Evolutionary conservation across 2,888 invertebrate genomes (phyloP).

Genomic region (Mesorhabditis sp.): DNA sequence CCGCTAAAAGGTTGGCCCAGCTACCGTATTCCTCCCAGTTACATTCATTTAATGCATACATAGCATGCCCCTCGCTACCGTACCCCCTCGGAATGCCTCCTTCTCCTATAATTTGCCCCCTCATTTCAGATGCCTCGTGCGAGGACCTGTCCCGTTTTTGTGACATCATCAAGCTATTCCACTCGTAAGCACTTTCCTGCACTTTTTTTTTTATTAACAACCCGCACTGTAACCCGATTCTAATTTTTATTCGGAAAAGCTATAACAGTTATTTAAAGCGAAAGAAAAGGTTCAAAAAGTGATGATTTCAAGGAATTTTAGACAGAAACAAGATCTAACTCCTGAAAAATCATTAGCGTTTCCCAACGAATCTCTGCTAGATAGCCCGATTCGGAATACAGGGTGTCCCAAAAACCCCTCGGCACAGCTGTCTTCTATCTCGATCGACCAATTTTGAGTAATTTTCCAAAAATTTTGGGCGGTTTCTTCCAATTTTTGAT

Average conservation of each 20-base stretch:
- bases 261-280: slow-evolving; percentile 11
- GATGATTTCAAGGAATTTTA: not conserved
- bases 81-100: slow-evolving; percentile 1
- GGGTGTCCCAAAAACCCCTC: too few species aligned
- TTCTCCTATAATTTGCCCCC: slow-evolving; percentile 4
- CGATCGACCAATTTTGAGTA: too few species aligned
- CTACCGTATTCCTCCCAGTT: not conserved
- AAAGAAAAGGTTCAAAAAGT: not conserved
- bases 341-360: too few species aligned
- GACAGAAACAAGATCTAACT: too few species aligned
- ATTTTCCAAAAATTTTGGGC: too few species aligned
- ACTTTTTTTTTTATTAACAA: slow-evolving; percentile 10
- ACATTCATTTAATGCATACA: not conserved
- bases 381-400: too few species aligned
- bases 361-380: too few species aligned
- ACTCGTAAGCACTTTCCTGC: slow-evolving; percentile 43
- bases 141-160: slow-evolving; percentile 54
- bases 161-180: slow-evolving; percentile 55
- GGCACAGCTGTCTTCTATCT: too few species aligned
- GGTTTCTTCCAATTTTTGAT: too few species aligned
- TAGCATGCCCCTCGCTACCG: slow-evolving; percentile 7
- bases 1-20: slow-evolving; percentile 1
- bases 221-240: not conserved
- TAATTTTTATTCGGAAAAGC: slow-evolving; percentile 8
- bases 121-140: slow-evolving; percentile 33